phyloP scores from a whole-genome alignment of 1,140 invertebrate genomes.

The Orchestia grillus region DNA sequence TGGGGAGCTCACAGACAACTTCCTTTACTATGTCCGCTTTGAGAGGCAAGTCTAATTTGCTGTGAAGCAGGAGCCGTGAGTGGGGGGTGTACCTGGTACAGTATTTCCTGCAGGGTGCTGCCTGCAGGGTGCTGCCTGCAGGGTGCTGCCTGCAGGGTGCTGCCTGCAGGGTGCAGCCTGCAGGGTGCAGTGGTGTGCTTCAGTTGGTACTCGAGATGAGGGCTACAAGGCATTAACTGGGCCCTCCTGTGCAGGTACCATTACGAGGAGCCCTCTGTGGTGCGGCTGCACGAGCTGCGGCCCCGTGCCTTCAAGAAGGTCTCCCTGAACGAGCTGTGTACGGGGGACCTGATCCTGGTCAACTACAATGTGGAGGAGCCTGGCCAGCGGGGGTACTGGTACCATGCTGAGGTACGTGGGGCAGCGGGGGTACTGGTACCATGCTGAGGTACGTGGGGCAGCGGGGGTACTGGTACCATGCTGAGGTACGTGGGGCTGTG shows the following conservation, averaged over 20 bases:
- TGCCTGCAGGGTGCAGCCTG: background rate
- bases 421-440: background rate
- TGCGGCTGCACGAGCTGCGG: background rate
- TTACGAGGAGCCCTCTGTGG: background rate
- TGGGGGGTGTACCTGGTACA: too few relatives aligned
- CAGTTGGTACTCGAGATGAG: too few relatives aligned
- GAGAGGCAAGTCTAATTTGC: background rate
- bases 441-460: background rate
- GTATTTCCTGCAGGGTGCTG: too few relatives aligned
- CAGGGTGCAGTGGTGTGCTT: too few relatives aligned
- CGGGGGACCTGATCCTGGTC: slow-evolving; percentile 72
- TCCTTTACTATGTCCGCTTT: slow-evolving; percentile 3
- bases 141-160: background rate
- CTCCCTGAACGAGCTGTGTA: background rate
- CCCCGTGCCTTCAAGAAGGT: slow-evolving; percentile 19
- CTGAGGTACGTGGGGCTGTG: background rate
- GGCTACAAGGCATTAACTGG: too few relatives aligned
- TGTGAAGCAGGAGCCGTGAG: background rate
- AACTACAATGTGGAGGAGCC: slow-evolving; percentile 84
- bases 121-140: background rate
- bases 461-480: background rate
- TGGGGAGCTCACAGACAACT: background rate
- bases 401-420: slow-evolving; percentile 74
- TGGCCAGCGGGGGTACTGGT: slow-evolving; percentile 81
- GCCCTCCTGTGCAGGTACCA: background rate